These are phyloP conservation scores for Drepana falcataria DNA, from an alignment of 2,888 invertebrate species.

Conservation along the genomic window DNA sequence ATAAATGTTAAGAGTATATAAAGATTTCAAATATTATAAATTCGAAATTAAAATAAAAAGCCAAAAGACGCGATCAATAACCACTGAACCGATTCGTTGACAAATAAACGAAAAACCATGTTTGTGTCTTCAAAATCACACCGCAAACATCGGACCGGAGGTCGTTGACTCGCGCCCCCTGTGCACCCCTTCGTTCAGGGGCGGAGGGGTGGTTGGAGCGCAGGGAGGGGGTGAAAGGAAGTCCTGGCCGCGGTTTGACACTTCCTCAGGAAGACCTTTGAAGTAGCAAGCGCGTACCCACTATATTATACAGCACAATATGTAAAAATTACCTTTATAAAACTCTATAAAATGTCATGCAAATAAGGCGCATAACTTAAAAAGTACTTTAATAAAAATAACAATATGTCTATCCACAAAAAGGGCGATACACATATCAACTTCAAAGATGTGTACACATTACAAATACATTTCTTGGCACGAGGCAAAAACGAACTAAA, in stretches of 20 bases:
- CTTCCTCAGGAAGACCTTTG: conserved; percentile 77
- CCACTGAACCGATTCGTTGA: conserved; percentile 42
- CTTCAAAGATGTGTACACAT: conserved; percentile 25
- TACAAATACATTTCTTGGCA: conserved; percentile 42
- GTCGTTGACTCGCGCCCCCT: conserved; percentile 57
- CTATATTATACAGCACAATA: conserved; percentile 16
- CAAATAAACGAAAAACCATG: conserved; percentile 60
- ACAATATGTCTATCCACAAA: not conserved
- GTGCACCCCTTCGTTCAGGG: conserved; percentile 38
- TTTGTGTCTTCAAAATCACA: conserved; percentile 71
- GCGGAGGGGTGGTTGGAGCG: conserved; percentile 31
- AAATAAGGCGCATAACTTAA: not conserved
- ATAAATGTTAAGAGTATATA: too few relatives aligned
- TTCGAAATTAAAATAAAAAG: not conserved
- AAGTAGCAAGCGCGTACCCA: conserved; percentile 45
- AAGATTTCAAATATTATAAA: too few relatives aligned
- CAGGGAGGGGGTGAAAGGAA: conserved; percentile 43
- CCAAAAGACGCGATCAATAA: conserved; percentile 40
- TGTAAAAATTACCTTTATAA: not conserved
- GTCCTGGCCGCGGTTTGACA: conserved; percentile 72
- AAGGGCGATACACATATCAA: conserved; percentile 8
- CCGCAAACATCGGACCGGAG: conserved; percentile 58
- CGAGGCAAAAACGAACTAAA: conserved; percentile 55
- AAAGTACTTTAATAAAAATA: not conserved
- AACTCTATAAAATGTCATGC: not conserved